Base-by-base conservation (phyloP, 1,140 invertebrate genomes). In the Metaphire vulgaris region DNA sequence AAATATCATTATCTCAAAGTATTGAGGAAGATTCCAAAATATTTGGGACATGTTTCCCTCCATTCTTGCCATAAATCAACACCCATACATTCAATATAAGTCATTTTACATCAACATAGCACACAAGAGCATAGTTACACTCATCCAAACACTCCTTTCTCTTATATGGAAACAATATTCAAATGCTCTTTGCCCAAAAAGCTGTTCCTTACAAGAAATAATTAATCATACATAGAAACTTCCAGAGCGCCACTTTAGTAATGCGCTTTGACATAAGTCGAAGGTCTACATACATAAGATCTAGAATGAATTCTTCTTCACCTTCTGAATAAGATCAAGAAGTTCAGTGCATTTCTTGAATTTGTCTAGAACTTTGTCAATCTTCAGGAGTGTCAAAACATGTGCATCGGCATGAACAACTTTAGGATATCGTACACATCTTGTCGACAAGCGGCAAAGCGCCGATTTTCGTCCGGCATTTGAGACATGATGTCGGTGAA, bases 351-450 rank as follows among this genome's bases (percentile, higher is more conserved):
- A 93, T 85, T 96, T 97, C 83, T 92, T 92, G 32, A 98, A 85
- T 77, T 92, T 90, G 78, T 97, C 95, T 15, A 96, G 88, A 90
- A 98, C 94, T 28, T 91, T 97, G 74, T 97, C 94, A 79, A 97
- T 73, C 1, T 75, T 41, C 0, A 96, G 90, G 0, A 96, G 92
- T 2, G 89, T 87, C 83, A 98, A 89, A 0, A 97, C 95, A 82
- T 90, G 90, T 1, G 92, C 90, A 87, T 97, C 93, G 21, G 87
- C 81, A 33, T 88, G 87, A 0, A 93, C 92, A 28, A 90, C 89
- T 93, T 94, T 93, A 98, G 97, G 67, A 98, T 91, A 83, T 98
- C 94, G 80, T 92, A 90, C 95, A 96, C 99, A 34, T 90, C 93
- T 80, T 96, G 96, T 87, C 97, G 94, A 33, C 97, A 93, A 30